phyloP scores from a whole-genome alignment of 1,140 invertebrate species.

The Aphis craccivora region DNA sequence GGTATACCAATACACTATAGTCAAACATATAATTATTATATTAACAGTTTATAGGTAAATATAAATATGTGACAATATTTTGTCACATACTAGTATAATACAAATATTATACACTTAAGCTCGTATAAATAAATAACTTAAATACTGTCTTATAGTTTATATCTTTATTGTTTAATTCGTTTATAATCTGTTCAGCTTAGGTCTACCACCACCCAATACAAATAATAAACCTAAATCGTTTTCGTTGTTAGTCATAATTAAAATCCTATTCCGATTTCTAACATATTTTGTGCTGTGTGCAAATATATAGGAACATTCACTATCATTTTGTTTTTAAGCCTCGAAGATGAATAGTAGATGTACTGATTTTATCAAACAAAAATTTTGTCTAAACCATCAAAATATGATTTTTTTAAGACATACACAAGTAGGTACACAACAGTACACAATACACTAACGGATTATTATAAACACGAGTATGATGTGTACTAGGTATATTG shows the following conservation, averaged over 20 bases:
- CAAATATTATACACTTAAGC: background rate
- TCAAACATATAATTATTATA: background rate
- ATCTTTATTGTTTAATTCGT: background rate
- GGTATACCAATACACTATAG: background rate
- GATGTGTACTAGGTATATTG: background rate
- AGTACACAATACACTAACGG: background rate
- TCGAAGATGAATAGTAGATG: background rate
- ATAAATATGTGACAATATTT: background rate
- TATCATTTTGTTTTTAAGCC: background rate
- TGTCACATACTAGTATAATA: background rate
- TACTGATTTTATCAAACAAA: constrained; percentile 1
- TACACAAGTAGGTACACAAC: background rate
- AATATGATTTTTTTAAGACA: background rate
- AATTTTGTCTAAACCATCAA: background rate
- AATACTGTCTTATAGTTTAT: background rate
- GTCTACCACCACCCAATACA: no score
- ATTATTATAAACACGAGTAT: background rate
- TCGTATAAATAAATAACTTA: background rate
- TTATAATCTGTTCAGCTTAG: background rate
- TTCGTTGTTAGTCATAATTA: background rate
- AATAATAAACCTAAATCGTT: background rate
- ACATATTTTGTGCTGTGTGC: background rate
- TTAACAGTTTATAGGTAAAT: no score
- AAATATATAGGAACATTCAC: background rate
- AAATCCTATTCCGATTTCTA: background rate